Conservation (phyloP, 2,113 vertebrate genomes). For the Chrysochloris asiatica region DNA sequence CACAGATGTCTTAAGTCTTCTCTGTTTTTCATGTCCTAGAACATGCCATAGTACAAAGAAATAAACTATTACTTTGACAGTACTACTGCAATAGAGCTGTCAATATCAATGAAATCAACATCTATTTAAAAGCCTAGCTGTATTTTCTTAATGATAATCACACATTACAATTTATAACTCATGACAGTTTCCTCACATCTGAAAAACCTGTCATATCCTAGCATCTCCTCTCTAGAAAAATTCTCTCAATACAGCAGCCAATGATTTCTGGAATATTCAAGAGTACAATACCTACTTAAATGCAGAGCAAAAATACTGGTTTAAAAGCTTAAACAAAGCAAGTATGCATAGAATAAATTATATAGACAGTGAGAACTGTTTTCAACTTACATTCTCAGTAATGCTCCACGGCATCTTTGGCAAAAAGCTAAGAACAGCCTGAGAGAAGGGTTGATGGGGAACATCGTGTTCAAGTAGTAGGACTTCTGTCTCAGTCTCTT, state of each 20-base stretch:
- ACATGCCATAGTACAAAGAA: neutral
- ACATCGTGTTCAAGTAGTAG: constrained; percentile 97
- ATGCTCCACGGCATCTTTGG: constrained; percentile 96
- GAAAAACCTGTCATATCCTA: neutral
- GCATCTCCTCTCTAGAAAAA: neutral
- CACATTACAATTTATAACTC: neutral
- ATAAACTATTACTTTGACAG: neutral
- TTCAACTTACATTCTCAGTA: constrained; percentile 89
- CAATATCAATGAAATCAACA: neutral
- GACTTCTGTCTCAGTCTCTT: constrained; percentile 96
- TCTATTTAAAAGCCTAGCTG: neutral
- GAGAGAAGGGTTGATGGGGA: constrained; percentile 96
- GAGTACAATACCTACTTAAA: neutral
- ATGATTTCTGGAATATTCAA: neutral
- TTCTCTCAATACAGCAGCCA: neutral
- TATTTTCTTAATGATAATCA: constrained; percentile 4
- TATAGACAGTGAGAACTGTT: neutral
- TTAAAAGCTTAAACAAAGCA: neutral
- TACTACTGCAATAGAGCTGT: neutral
- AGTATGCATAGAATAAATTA: neutral
- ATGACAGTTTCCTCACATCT: neutral
- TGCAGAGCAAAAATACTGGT: neutral
- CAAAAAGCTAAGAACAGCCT: constrained; percentile 94
- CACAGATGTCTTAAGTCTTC: constrained; percentile 91
- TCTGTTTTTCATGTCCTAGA: constrained; percentile 91